Base-by-base conservation (phyloP, 2,113 vertebrate species). In the Ageneiosus marmoratus region DNA sequence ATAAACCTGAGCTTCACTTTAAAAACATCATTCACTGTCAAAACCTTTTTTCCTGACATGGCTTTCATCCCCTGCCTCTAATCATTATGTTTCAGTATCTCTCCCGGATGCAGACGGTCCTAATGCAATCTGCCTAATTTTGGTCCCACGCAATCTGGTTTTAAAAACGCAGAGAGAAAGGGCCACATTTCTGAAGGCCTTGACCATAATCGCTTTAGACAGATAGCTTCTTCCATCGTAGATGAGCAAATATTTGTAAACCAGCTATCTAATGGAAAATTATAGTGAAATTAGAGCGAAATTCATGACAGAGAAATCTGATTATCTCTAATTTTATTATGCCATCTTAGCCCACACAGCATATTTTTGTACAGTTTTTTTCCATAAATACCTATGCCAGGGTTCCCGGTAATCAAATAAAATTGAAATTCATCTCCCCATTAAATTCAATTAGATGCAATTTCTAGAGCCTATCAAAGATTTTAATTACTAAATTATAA, bases 401-500 rank as follows among this genome's bases (percentile, higher is more conserved):
- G 97, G 97, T 97, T 98, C 97, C 93, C 93, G 94, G 96, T 99
- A 99, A 99, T 99, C 97, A 96, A 99, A 99, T 99, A 97, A 99
- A 97, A 98, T 97, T 98, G 98, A 99, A 99, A 99, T 98, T 99
- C 97, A 99, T 99, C 97, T 98, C 97, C 96, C 97, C 96, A 98
- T 99, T 99, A 98, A 99, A 99, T 98, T 98, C 96, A 99, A 99
- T 99, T 99, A 99, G 96, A 93, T 92, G 95, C 97, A 98, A 99
- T 99, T 99, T 98, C 97, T 97, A 98, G 98, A 99, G 96, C 97
- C 97, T 99, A 99, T 98, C 97, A 98, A 97, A 99, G 97, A 99
- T 99, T 99, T 99, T 98, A 99, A 99, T 99, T 99, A 99, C 98
- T 99, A 99, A 98, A 99, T 99, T 98, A 99, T 99, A 97, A 97